phyloP scores from a whole-genome alignment of 2,797 vertebrate genomes.

The Knipowitschia caucasica region DNA sequence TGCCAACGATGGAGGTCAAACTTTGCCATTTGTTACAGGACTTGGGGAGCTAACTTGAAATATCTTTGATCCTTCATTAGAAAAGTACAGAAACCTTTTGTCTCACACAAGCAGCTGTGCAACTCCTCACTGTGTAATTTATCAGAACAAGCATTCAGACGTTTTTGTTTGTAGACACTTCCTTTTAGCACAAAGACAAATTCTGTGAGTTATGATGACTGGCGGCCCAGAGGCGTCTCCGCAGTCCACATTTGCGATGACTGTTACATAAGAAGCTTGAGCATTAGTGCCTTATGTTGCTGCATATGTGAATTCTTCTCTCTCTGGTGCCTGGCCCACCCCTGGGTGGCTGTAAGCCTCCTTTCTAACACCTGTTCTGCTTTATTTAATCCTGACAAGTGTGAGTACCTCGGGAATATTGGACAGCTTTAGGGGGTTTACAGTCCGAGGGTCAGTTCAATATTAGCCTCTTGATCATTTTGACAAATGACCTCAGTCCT shows the following conservation, averaged over 20 bases:
- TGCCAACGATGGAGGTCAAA: no score
- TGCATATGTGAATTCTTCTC: background rate
- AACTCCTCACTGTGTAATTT: background rate
- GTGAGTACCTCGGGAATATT: conserved; percentile 1
- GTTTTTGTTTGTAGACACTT: background rate
- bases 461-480: conserved; percentile 10
- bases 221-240: background rate
- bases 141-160: background rate
- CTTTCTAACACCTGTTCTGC: conserved; percentile 24
- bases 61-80: no score
- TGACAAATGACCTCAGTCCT: conserved; percentile 6
- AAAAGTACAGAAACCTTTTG: no score
- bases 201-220: background rate
- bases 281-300: background rate
- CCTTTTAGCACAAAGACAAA: background rate
- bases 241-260: background rate
- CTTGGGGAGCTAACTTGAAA: no score
- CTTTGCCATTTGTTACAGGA: no score
- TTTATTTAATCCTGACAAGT: conserved; percentile 13
- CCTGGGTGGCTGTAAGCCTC: conserved; percentile 3
- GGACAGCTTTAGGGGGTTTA: conserved; percentile 11
- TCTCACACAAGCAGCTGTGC: no score
- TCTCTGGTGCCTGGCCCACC: background rate
- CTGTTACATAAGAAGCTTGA: background rate
- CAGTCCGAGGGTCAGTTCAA: conserved; percentile 9